Evolutionary conservation across 2,888 invertebrate genomes (phyloP), one percentile per base, ranked within the genome.

Genomic region (Colletes collaris): DNA sequence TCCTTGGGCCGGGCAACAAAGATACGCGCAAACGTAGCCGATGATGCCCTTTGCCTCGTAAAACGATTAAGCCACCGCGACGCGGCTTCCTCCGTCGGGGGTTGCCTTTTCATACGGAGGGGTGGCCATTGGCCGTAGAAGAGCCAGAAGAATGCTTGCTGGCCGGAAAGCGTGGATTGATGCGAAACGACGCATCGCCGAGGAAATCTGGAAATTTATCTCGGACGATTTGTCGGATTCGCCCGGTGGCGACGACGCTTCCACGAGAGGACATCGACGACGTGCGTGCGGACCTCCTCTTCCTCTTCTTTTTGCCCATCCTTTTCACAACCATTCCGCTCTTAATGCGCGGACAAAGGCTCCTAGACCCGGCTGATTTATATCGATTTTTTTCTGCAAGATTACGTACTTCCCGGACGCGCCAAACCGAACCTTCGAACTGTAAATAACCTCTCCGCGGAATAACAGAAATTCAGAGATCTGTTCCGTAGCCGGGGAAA

Each of bases 151-250:
- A 58, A 56, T 35, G 35, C 27, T 56, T 2, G 16, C 27, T 27
- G 27, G 27, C n/a, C 52, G 52, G 13, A 19, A 46, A 64, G 75
- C 55, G 46, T 59, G 52, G 63, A 64, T 74, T 50, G 68, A 74
- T 44, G 69, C 73, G 40, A 66, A 27, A 40, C 50, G 77, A 56
- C 66, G 59, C 66, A 59, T 65, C 58, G 62, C 8, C 52, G n/a
- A 40, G 68, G 83, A 87, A 90, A 90, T 90, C 90, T 89, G 78
- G 72, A 90, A 91, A 92, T 91, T 91, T 91, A 92, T 92, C 90
- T 89, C 80, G 79, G 76, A 79, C 88, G 89, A 91, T 91, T 91
- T 91, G 89, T 89, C 87, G 88, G 59, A 71, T 76, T 63, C 80
- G 65, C 44, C 44, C 44, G 44, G 2, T 46, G 44, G n/a, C 19